These are phyloP conservation scores for Geotrypetes seraphini DNA, from an alignment of 2,797 vertebrate species.

Conservation along the genomic window DNA sequence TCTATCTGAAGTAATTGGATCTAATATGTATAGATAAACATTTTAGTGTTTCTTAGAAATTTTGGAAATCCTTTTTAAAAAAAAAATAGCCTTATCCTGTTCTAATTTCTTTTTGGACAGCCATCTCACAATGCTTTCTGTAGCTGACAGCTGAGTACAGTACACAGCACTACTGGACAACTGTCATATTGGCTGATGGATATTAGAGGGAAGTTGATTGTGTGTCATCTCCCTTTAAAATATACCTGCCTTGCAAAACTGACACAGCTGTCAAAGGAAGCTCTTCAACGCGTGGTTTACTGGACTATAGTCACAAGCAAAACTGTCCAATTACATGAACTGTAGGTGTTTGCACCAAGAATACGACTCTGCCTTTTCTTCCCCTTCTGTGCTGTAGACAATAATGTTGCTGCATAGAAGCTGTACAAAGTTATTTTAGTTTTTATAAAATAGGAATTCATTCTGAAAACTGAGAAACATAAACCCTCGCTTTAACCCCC, in stretches of 20 bases:
- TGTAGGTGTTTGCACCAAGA: conserved; percentile 54
- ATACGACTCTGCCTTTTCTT: conserved; percentile 39
- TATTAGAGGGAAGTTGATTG: conserved; percentile 61
- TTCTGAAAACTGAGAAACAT: conserved; percentile 36
- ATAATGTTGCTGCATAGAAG: conserved; percentile 33
- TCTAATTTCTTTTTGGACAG: conserved; percentile 25
- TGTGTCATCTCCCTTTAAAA: conserved; percentile 57
- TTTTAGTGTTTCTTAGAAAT: no score
- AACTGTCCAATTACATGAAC: conserved; percentile 80
- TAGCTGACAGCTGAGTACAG: conserved; percentile 32
- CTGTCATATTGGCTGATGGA: conserved; percentile 53
- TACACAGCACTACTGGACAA: conserved; percentile 51
- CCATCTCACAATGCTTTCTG: conserved; percentile 28
- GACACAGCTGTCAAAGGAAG: conserved; percentile 70
- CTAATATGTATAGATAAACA: no score
- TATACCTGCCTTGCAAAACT: conserved; percentile 55
- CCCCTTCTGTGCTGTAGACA: conserved; percentile 37
- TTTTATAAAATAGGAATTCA: conserved; percentile 34
- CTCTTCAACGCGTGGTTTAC: conserved; percentile 59
- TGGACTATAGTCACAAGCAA: conserved; percentile 62
- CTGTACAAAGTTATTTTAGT: conserved; percentile 24
- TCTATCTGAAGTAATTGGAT: no score
- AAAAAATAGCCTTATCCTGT: conserved; percentile 20
- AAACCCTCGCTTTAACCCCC: conserved; percentile 36
- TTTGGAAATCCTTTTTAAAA: no score